Base-by-base conservation (phyloP, 2,888 invertebrate species). In the Agrilus mali region DNA sequence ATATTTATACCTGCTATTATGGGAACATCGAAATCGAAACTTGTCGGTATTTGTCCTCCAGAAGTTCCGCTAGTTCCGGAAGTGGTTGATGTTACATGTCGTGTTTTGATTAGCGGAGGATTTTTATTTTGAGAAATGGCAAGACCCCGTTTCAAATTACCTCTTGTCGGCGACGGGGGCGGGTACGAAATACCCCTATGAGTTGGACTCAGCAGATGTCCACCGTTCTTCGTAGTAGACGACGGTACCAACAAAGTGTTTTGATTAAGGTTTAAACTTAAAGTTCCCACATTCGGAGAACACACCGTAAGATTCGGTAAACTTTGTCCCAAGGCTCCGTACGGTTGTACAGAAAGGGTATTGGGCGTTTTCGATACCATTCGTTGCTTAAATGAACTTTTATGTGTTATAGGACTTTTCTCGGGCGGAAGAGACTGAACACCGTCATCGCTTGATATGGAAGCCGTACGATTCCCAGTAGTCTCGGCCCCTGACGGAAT, bases 101-200 rank as follows among this genome's bases (percentile, higher is more conserved):
- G 75, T 55, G 86, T 85, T 65, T 88, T 89, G 40, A 82, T 71
- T 42, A 90, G 71, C 7, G 87, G 88, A 46, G 88, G 89, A 63
- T 87, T 80, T 59, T 86, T 82, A 56, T 77, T 77, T 55, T 80
- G 76, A 15, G 83, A 83, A 59, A 86, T 80, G 33, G 82, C 81
- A 58, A 80, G 63, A 16, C 80, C 79, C 44, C 82, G 71, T 53
- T 75, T 71, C 43, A 82, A 58, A 41, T 79, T 79, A 40, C 73
- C 80, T 58, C 81, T 75, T 46, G 74, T 73, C 44, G 75, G 87
- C 51, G 86, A 87, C 17, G 86, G 85, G 7, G 88, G 88, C 43
- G 88, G 87, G 64, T 88, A 87, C 50, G 86, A 86, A 47, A 80
- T 79, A 47, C 86, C 87, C 54, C 80, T 72, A 57, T 77, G 74